These are phyloP conservation scores for Alaudala cheleensis DNA, from an alignment of 2,113 vertebrate species.

Conservation along the genomic window DNA sequence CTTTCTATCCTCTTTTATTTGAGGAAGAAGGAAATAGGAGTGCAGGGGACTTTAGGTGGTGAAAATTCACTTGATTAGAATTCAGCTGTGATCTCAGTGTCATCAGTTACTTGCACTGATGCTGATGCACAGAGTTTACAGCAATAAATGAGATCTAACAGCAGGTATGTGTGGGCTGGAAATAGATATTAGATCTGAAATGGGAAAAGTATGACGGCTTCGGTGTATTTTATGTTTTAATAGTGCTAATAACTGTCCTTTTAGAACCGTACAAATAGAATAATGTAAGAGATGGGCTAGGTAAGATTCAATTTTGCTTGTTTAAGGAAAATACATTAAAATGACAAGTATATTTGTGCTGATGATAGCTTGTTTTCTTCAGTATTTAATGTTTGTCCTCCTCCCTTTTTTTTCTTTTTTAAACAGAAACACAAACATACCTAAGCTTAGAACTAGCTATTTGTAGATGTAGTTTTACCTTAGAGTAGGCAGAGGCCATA, in stretches of 20 bases:
- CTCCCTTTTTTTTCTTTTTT: background rate
- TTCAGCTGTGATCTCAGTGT: background rate
- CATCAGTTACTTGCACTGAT: background rate
- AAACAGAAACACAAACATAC: background rate
- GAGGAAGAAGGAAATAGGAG: background rate
- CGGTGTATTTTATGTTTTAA: constrained; percentile 10
- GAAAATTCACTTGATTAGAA: background rate
- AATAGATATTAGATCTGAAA: background rate
- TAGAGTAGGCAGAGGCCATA: background rate
- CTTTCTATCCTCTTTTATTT: background rate
- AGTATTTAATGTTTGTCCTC: background rate
- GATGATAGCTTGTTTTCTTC: constrained; percentile 9
- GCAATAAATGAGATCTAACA: constrained; percentile 4
- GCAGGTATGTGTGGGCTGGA: background rate
- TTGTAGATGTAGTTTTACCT: background rate
- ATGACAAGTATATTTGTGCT: background rate
- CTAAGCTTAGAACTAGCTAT: background rate
- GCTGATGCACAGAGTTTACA: constrained; percentile 10
- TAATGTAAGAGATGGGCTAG: background rate
- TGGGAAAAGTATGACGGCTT: background rate
- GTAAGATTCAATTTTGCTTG: background rate
- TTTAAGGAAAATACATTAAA: background rate
- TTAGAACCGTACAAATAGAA: background rate
- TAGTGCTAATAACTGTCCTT: background rate
- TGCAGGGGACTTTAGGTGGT: background rate